Conservation (phyloP, 2,113 vertebrate genomes). For the Puffinus mauretanicus region DNA sequence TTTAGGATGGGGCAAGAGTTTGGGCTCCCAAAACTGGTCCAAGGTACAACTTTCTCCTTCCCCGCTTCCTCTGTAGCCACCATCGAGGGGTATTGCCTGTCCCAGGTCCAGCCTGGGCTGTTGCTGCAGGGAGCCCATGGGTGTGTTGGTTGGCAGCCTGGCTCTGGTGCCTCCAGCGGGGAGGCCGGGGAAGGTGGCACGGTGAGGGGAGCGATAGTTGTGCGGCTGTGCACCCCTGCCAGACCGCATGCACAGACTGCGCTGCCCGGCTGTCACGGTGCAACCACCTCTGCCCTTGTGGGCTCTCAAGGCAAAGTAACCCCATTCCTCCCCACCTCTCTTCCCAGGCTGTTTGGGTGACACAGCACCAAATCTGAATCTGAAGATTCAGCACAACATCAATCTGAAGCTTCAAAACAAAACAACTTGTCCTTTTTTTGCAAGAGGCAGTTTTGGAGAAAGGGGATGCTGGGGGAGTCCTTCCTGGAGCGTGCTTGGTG, state of each 20-base stretch:
- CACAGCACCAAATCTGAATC: too few relatives aligned
- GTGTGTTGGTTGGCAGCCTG: not conserved
- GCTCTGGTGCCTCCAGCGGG: not conserved
- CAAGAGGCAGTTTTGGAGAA: not conserved
- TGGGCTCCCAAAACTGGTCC: not conserved
- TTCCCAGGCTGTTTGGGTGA: not conserved
- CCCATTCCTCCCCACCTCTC: not conserved
- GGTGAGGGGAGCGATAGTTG: accelerated
- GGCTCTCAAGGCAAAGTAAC: not conserved
- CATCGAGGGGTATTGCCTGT: not conserved
- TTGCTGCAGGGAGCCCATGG: not conserved
- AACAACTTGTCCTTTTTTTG: not conserved
- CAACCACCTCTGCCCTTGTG: not conserved
- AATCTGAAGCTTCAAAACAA: not conserved
- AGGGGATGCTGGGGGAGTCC: too few relatives aligned
- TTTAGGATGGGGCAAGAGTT: not conserved
- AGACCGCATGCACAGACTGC: accelerated
- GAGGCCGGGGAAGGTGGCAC: not conserved
- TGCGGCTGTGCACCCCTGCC: not conserved
- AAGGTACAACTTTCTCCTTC: not conserved
- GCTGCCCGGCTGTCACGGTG: not conserved
- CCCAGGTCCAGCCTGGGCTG: not conserved
- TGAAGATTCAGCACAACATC: too few relatives aligned
- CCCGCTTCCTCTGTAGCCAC: accelerated
- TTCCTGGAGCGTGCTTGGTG: not conserved